Evolutionary conservation across 2,797 vertebrate species (phyloP).

Genomic region (Notoglanidium macrostoma): DNA sequence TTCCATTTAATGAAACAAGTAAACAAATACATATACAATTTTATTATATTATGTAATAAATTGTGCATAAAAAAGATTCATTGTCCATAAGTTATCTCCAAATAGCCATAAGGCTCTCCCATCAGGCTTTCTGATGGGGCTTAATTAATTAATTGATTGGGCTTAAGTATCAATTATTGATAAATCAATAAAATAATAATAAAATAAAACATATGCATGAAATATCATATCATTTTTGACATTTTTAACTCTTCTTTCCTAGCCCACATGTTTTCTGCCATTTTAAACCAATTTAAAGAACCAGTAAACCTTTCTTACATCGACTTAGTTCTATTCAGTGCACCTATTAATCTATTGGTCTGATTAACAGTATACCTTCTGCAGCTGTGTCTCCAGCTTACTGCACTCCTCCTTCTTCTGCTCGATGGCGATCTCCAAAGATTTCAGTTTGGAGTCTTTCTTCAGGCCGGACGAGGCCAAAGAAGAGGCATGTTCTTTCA

Average conservation of each 20-base stretch:
- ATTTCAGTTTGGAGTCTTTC: slow-evolving; percentile 98
- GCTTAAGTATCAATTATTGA: not conserved
- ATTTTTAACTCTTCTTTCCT: not conserved
- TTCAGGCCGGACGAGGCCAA: slow-evolving; percentile 95
- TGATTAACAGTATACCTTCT: slow-evolving; percentile 85
- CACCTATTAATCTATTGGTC: not conserved
- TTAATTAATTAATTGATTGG: not conserved
- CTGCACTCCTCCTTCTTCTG: slow-evolving; percentile 99
- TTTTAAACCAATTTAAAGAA: not conserved
- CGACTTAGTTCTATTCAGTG: not conserved
- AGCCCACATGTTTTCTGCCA: not conserved
- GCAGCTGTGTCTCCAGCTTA: slow-evolving; percentile 98
- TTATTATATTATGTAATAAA: too few species aligned
- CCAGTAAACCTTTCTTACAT: not conserved
- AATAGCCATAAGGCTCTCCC: not conserved
- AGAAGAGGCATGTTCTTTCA: slow-evolving; percentile 97
- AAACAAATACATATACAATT: not conserved
- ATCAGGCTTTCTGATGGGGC: not conserved
- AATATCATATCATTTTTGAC: not conserved
- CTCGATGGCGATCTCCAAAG: slow-evolving; percentile 97
- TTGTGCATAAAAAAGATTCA: not conserved
- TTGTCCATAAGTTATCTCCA: not conserved
- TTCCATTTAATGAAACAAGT: not conserved
- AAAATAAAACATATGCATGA: not conserved
- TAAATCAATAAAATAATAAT: not conserved